A percentile compares a stretch with the other conserved stretches of the same genome.
Evolutionary conservation across 2,113 vertebrate species (phyloP).

Genomic region (Dascyllus trimaculatus): DNA sequence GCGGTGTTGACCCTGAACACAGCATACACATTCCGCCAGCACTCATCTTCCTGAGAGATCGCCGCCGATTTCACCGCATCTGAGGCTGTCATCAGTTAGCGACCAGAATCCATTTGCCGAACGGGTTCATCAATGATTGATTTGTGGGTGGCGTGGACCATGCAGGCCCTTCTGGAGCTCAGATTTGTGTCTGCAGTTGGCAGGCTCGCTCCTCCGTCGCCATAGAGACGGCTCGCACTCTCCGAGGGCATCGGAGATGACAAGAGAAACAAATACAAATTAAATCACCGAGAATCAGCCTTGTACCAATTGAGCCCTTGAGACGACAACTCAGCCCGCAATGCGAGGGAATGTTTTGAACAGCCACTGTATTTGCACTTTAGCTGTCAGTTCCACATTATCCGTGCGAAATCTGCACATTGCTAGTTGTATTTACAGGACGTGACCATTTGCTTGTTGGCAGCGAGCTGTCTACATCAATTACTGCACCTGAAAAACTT

Average conservation of each 20-base stretch:
- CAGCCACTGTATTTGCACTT: neutral
- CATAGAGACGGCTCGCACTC: constrained; percentile 41
- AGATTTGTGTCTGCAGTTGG: constrained; percentile 16
- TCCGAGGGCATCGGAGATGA: constrained; percentile 25
- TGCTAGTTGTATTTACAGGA: constrained; percentile 4
- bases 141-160: constrained; percentile 28
- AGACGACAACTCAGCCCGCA: constrained; percentile 27
- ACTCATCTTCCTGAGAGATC: constrained; percentile 33
- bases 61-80: constrained; percentile 35
- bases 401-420: neutral
- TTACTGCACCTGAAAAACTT: neutral
- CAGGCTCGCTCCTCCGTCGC: constrained; percentile 18
- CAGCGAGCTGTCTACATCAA: neutral
- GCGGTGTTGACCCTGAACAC: constrained; percentile 17
- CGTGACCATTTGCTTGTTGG: neutral
- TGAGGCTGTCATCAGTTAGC: constrained; percentile 1
- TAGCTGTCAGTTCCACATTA: neutral
- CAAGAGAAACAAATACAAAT: constrained; percentile 59
- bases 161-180: neutral
- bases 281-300: constrained; percentile 44
- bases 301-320: constrained; percentile 5
- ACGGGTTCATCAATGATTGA: constrained; percentile 59
- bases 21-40: constrained; percentile 40
- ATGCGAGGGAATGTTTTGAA: constrained; percentile 14
- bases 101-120: constrained; percentile 37